A percentile compares a stretch with the other conserved stretches of the same genome.
Conservation (phyloP, 2,113 vertebrate genomes). For the Mesoclemmys tuberculata region DNA sequence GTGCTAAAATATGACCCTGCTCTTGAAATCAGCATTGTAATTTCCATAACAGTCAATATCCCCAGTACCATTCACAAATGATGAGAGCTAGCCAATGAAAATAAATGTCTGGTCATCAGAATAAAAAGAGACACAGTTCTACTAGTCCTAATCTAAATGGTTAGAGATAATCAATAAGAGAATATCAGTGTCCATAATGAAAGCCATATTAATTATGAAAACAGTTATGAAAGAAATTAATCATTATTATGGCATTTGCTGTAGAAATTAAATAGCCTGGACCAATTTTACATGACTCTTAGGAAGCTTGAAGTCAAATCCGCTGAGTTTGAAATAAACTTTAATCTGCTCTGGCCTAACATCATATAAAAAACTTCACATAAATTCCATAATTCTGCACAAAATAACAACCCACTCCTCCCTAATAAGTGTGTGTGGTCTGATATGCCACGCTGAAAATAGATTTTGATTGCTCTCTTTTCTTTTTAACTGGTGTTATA, state of each 20-base stretch:
- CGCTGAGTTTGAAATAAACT: constrained; percentile 76
- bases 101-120: constrained; percentile 71
- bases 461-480: constrained; percentile 20
- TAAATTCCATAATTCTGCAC: constrained; percentile 65
- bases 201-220: constrained; percentile 80
- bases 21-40: constrained; percentile 56
- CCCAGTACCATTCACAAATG: constrained; percentile 49
- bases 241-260: constrained; percentile 72
- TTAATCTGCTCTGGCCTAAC: constrained; percentile 66
- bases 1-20: constrained; percentile 55
- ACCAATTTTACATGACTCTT: constrained; percentile 68
- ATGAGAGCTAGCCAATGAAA: constrained; percentile 69
- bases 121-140: constrained; percentile 76
- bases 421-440: constrained; percentile 56
- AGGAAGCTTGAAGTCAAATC: constrained; percentile 73
- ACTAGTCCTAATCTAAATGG: constrained; percentile 70
- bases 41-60: constrained; percentile 65
- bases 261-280: constrained; percentile 74
- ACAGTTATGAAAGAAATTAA: constrained; percentile 78
- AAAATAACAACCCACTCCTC: constrained; percentile 69
- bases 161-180: constrained; percentile 76
- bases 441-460: constrained; percentile 65
- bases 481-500: constrained; percentile 20
- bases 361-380: constrained; percentile 72
- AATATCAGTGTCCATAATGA: constrained; percentile 76